Percentiles rank a stretch among this genome's conserved stretches.
Evolutionary conservation across 2,888 invertebrate genomes (phyloP).

Genomic region (Eledone cirrhosa): DNA sequence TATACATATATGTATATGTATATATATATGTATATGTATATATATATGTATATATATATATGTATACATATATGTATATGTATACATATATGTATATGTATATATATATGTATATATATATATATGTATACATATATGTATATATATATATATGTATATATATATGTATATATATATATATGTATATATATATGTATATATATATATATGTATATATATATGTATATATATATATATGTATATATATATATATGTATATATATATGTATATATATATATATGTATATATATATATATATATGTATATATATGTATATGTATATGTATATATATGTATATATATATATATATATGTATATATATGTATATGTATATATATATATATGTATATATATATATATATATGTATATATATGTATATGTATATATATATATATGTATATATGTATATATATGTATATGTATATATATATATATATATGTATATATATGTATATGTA

Average conservation of each 20-base stretch:
- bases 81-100: not conserved
- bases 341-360: not conserved
- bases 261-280: not conserved
- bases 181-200: not conserved
- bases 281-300: not conserved
- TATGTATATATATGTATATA: not conserved
- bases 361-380: not conserved
- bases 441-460: not conserved
- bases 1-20: not conserved
- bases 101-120: not conserved
- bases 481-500: not conserved
- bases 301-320: not conserved
- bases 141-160: not conserved
- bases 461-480: not conserved
- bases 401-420: conserved; percentile 2
- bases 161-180: not conserved
- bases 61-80: not conserved
- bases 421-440: not conserved
- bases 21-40: not conserved
- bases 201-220: conserved; percentile 6
- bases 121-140: not conserved
- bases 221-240: not conserved
- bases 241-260: conserved; percentile 2
- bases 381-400: not conserved
- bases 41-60: not conserved